A percentile compares a stretch with the other conserved stretches of the same genome.
phyloP scores from a whole-genome alignment of 2,113 vertebrate species.

The Colius striatus region DNA sequence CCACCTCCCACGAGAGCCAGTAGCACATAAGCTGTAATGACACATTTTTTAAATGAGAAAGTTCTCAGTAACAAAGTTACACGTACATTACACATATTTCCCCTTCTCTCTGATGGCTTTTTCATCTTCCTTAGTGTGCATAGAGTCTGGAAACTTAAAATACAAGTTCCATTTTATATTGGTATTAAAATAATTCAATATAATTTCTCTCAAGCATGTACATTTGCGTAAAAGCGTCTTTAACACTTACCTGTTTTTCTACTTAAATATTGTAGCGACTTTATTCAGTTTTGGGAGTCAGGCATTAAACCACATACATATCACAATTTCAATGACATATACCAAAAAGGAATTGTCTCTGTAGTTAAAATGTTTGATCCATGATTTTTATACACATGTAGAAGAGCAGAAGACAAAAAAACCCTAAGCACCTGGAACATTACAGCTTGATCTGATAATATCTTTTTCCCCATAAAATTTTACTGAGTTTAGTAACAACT shows the following conservation, averaged over 20 bases:
- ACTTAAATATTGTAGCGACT: background rate
- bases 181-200: background rate
- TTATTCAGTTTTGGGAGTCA: background rate
- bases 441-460: background rate
- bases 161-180: background rate
- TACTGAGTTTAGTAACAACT: background rate
- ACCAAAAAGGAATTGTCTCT: background rate
- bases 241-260: background rate
- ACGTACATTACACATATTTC: accelerated
- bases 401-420: background rate
- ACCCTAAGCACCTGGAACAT: background rate
- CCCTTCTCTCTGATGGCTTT: background rate
- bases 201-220: background rate
- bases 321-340: background rate
- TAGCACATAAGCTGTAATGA: background rate
- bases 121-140: background rate
- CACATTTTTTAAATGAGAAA: background rate
- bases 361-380: background rate
- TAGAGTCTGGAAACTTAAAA: background rate
- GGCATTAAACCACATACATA: accelerated
- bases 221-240: background rate
- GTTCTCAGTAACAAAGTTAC: background rate
- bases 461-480: background rate
- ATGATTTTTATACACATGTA: background rate
- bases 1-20: accelerated